Evolutionary conservation across 2,888 invertebrate species (phyloP), one percentile per base, ranked within the genome.

Genomic region (Harpalus rubripes): DNA sequence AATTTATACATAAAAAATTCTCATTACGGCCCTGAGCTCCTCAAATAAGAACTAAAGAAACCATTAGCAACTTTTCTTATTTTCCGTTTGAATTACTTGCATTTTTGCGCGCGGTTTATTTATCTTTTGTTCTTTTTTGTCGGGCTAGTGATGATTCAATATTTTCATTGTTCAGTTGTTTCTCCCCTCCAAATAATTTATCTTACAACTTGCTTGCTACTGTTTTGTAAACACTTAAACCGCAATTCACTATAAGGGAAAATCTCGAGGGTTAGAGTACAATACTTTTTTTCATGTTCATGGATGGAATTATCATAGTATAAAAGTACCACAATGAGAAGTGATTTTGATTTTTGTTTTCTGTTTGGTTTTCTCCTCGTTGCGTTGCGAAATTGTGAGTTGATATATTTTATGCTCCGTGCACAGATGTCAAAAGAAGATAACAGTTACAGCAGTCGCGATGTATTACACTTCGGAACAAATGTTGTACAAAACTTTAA

Each of bases 21-120:
- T 16, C 8, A 63, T 12, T 63, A 26, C 63, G 10, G 7, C 12
- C 22, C 63, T 63, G 63, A 8, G 7, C 6, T 22, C 12, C 22
- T 63, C 63, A 63, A 63, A 63, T 26, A 63, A 22, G 63, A 22
- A 63, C 18, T 63, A 63, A 7, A 18, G 22, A 22, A 18, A 22
- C 63, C 63, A 63, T 63, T 63, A 63, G 12, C 63, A 63, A 26
- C 63, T 26, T 63, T 63, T 63, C 63, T 63, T 26, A 63, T 63
- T 63, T 63, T 22, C 32, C 10, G 10, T 63, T 63, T 63, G 63
- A 63, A 22, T 63, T 63, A 63, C 63, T 63, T 63, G 63, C 63
- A 63, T 63, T 63, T 63, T 63, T 63, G 59, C 18, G 0, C 10
- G 0, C 5, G 63, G 18, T 18, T 63, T 22, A 63, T 26, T 63